These are phyloP conservation scores for Lasioglossum lativentre DNA, from an alignment of 2,888 invertebrate genomes.

Conservation along the genomic window DNA sequence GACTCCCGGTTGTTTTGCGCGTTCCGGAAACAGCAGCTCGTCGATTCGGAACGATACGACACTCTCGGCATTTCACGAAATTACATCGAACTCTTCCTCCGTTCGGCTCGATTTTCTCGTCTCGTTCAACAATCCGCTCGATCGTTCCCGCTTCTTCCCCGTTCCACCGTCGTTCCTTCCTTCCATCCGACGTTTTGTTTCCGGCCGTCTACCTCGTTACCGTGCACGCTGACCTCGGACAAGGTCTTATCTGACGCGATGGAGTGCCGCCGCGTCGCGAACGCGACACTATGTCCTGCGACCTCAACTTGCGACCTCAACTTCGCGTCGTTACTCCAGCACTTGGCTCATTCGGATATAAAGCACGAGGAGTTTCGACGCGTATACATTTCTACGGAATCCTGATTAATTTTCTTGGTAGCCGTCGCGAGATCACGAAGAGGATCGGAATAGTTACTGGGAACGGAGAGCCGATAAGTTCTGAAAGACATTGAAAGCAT, in stretches of 20 bases:
- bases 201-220: constrained; percentile 50
- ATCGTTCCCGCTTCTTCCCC: constrained; percentile 40
- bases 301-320: constrained; percentile 17
- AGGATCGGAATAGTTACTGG: neutral
- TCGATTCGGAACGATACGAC: constrained; percentile 67
- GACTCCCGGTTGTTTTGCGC: constrained; percentile 25
- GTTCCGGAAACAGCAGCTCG: constrained; percentile 49
- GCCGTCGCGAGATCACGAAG: neutral
- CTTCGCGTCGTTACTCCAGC: constrained; percentile 6
- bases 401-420: constrained; percentile 30
- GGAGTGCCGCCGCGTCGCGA: constrained; percentile 35
- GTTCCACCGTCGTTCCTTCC: constrained; percentile 25
- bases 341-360: constrained; percentile 2
- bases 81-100: constrained; percentile 38
- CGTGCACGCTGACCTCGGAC: constrained; percentile 76
- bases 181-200: constrained; percentile 41
- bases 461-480: neutral
- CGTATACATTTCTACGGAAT: neutral
- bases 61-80: constrained; percentile 56
- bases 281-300: constrained; percentile 34
- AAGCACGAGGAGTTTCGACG: neutral
- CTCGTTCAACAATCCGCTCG: constrained; percentile 40
- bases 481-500: neutral
- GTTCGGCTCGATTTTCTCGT: constrained; percentile 32
- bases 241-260: constrained; percentile 73